Evolutionary conservation across 2,113 vertebrate genomes (phyloP).

Genomic region (Hippocampus guttulatus): DNA sequence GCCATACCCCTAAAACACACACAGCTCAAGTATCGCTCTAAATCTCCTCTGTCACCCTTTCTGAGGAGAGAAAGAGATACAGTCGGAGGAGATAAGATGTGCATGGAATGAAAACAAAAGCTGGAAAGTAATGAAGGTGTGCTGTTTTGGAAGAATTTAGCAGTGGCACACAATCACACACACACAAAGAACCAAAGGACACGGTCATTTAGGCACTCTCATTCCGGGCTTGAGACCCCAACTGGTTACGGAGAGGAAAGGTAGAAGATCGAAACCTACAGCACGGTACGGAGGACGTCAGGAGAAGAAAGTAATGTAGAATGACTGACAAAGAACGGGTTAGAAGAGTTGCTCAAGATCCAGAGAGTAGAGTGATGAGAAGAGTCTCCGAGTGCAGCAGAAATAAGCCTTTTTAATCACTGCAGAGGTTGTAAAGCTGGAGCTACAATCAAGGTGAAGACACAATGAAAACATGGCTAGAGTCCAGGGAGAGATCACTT

Average conservation of each 20-base stretch:
- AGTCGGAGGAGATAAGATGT: constrained; percentile 45
- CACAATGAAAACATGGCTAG: constrained; percentile 47
- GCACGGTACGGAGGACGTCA: neutral
- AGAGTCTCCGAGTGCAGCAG: constrained; percentile 26
- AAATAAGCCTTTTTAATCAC: constrained; percentile 49
- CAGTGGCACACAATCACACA: constrained; percentile 19
- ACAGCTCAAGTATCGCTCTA: constrained; percentile 37
- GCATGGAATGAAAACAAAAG: constrained; percentile 21
- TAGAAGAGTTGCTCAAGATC: constrained; percentile 5
- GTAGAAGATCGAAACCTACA: neutral
- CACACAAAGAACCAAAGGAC: constrained; percentile 10
- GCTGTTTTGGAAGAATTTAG: constrained; percentile 54
- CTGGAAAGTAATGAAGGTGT: constrained; percentile 27
- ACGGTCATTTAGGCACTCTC: neutral
- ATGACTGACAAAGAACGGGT: constrained; percentile 26
- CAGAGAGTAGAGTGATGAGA: constrained; percentile 6
- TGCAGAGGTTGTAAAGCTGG: constrained; percentile 50
- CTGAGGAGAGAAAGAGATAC: constrained; percentile 39
- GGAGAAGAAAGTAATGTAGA: constrained; percentile 1
- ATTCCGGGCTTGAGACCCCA: constrained; percentile 53
- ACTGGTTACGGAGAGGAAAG: constrained; percentile 34
- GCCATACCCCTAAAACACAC: constrained; percentile 42
- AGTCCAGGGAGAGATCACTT: constrained; percentile 48
- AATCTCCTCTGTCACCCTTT: constrained; percentile 31
- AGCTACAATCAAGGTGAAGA: constrained; percentile 48